Percentiles rank a stretch among this genome's conserved stretches.
Evolutionary conservation across 1,140 invertebrate species (phyloP).

Genomic region (Tetramorium parvispinum): DNA sequence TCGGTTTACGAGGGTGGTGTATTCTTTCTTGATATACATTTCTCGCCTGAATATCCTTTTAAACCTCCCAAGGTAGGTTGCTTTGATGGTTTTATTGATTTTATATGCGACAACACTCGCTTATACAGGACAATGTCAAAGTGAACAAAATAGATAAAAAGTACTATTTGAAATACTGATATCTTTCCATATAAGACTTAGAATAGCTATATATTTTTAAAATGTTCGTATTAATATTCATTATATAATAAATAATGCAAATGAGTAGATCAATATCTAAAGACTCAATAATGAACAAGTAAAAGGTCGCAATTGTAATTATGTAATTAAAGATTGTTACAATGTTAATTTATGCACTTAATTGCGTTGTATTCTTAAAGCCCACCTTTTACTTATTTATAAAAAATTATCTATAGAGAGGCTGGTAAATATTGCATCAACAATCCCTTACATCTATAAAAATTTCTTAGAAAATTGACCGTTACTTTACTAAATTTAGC

Average conservation of each 20-base stretch:
- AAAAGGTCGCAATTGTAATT: no score
- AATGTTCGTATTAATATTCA: background rate
- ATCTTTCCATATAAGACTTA: background rate
- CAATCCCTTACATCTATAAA: slow-evolving; percentile 14
- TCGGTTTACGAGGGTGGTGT: slow-evolving; percentile 98
- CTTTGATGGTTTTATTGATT: slow-evolving; percentile 1
- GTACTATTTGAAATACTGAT: slow-evolving; percentile 12
- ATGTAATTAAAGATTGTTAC: no score
- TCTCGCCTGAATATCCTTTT: slow-evolving; percentile 98
- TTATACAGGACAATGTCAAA: background rate
- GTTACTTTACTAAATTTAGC: background rate
- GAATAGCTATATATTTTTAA: background rate
- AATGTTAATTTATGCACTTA: no score
- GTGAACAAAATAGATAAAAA: background rate
- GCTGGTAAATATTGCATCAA: background rate
- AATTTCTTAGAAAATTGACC: slow-evolving; percentile 7
- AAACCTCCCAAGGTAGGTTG: slow-evolving; percentile 95
- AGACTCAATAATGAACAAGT: no score
- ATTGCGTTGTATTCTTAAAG: no score
- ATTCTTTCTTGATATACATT: slow-evolving; percentile 98
- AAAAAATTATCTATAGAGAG: background rate
- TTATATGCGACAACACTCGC: background rate
- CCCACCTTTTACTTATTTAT: no score
- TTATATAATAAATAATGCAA: background rate
- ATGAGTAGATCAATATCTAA: no score